These are phyloP conservation scores for Pseudococcus jackbeardsleyi DNA, from an alignment of 2,888 invertebrate species.

Conservation along the genomic window DNA sequence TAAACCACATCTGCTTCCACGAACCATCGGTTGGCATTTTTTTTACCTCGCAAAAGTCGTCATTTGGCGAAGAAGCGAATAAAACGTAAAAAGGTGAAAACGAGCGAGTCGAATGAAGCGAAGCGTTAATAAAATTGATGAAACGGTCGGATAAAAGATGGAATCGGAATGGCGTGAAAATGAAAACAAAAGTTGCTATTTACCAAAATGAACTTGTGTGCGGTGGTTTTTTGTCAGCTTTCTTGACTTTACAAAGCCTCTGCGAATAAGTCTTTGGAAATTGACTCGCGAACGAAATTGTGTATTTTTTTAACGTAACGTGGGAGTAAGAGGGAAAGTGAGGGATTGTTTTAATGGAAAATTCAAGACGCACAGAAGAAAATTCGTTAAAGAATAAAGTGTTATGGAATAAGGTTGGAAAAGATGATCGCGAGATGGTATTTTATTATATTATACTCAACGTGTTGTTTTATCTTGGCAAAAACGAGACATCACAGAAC, in stretches of 20 bases:
- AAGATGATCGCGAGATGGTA: not conserved
- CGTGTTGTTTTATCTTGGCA: not conserved
- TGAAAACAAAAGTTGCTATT: conserved; percentile 37
- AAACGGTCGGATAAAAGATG: conserved; percentile 10
- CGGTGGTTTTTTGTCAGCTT: not conserved
- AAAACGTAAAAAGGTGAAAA: not conserved
- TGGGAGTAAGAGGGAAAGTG: not conserved
- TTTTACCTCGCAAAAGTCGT: not conserved
- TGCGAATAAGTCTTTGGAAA: not conserved
- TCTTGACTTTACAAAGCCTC: not conserved
- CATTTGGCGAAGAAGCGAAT: not conserved
- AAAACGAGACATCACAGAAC: not conserved
- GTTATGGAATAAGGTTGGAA: not conserved
- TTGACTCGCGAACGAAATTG: not conserved
- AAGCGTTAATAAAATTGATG: conserved; percentile 33
- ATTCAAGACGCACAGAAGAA: not conserved
- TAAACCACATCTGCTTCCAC: not conserved
- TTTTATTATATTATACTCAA: not conserved
- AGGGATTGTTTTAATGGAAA: not conserved
- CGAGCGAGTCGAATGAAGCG: not conserved
- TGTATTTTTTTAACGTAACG: not conserved
- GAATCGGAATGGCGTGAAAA: conserved; percentile 25
- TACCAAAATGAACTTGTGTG: conserved; percentile 9
- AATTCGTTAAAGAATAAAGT: not conserved
- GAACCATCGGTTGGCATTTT: not conserved